A percentile compares a stretch with the other conserved stretches of the same genome.
These are phyloP conservation scores for Agriopis leucophaearia DNA, from an alignment of 2,888 invertebrate species.

Conservation along the genomic window DNA sequence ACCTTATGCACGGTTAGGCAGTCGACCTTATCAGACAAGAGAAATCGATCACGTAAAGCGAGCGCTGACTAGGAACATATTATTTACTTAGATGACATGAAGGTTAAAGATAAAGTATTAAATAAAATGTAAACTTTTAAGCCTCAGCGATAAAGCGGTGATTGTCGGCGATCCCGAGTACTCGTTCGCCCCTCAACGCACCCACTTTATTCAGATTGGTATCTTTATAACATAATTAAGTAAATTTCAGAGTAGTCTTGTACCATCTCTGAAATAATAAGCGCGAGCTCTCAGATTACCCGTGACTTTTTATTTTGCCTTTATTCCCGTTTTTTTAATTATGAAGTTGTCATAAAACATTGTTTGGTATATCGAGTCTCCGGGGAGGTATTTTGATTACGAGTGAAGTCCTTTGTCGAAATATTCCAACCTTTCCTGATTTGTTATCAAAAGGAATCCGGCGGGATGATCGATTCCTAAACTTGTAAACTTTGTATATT, in stretches of 20 bases:
- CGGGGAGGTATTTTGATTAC: constrained; percentile 47
- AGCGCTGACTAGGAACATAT: constrained; percentile 29
- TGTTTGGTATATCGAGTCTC: constrained; percentile 55
- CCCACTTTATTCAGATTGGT: constrained; percentile 71
- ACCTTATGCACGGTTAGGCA: constrained; percentile 32
- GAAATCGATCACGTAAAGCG: constrained; percentile 35
- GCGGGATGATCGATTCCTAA: constrained; percentile 51
- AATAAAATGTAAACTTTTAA: constrained; percentile 46
- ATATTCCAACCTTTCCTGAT: constrained; percentile 51
- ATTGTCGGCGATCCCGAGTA: constrained; percentile 57
- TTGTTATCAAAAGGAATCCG: constrained; percentile 51
- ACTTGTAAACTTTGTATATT: constrained; percentile 16
- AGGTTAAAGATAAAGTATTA: constrained; percentile 38
- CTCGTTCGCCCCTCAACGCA: constrained; percentile 51
- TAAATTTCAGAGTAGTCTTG: constrained; percentile 74
- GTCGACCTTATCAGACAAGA: constrained; percentile 44
- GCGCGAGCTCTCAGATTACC: constrained; percentile 69
- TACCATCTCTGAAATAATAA: constrained; percentile 72
- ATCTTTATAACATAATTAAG: constrained; percentile 79
- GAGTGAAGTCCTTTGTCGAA: constrained; percentile 38
- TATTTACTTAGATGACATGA: constrained; percentile 17
- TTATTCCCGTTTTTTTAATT: constrained; percentile 70
- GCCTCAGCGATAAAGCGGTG: constrained; percentile 54
- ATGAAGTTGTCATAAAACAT: constrained; percentile 43
- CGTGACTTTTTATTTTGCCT: constrained; percentile 69